Conservation (phyloP, 1,140 invertebrate genomes). For the Nymphalis io region DNA sequence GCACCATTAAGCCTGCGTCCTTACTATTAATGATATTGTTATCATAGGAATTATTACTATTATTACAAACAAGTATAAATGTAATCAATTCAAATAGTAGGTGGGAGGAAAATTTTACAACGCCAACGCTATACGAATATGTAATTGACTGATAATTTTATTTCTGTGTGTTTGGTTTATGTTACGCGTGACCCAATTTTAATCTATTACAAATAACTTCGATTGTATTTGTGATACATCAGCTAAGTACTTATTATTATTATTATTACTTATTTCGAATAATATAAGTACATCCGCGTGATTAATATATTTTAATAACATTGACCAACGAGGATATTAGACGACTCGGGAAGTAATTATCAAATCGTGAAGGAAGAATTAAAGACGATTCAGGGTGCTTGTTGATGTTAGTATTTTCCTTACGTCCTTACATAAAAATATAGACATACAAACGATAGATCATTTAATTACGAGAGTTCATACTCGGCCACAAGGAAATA, state of each 20-base stretch:
- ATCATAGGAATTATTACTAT: conserved; percentile 76
- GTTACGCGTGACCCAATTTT: conserved; percentile 60
- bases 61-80: conserved; percentile 71
- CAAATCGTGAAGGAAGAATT: conserved; percentile 70
- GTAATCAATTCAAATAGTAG: conserved; percentile 58
- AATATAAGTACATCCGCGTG: conserved; percentile 59
- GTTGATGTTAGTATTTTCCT: conserved; percentile 46
- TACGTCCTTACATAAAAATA: conserved; percentile 24
- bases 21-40: conserved; percentile 80
- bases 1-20: conserved; percentile 74
- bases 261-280: conserved; percentile 44
- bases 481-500: conserved; percentile 34
- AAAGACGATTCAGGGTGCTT: conserved; percentile 48
- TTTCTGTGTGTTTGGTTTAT: conserved; percentile 41
- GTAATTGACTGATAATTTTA: conserved; percentile 50
- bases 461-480: conserved; percentile 31
- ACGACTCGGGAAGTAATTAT: conserved; percentile 76
- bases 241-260: conserved; percentile 36
- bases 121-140: conserved; percentile 45
- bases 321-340: conserved; percentile 64
- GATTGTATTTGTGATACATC: conserved; percentile 28
- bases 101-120: conserved; percentile 58
- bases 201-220: conserved; percentile 58
- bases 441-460: conserved; percentile 7
- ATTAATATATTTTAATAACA: conserved; percentile 58